Evolutionary conservation across 2,113 vertebrate genomes (phyloP).

Genomic region (Micromys minutus): DNA sequence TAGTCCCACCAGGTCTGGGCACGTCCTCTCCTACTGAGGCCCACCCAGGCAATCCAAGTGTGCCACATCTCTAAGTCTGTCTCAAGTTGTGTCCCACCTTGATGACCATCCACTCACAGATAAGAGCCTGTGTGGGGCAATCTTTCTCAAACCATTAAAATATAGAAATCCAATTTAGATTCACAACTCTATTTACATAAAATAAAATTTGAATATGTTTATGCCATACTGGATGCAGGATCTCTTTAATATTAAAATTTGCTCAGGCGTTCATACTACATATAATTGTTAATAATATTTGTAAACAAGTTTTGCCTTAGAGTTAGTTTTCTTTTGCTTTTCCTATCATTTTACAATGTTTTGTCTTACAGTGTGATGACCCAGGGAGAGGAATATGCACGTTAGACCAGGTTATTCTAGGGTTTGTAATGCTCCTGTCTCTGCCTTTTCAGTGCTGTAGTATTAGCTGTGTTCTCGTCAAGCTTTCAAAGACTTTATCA

Average conservation of each 20-base stretch:
- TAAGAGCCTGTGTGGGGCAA: neutral
- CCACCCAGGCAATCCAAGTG: neutral
- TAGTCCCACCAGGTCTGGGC: too few species aligned
- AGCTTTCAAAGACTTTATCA: neutral
- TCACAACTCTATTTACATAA: neutral
- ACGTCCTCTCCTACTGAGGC: too few species aligned
- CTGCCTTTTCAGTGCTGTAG: neutral
- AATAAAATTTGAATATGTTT: neutral
- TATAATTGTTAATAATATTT: neutral
- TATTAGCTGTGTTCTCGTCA: neutral
- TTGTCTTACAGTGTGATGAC: neutral
- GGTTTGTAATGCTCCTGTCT: neutral
- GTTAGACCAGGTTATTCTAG: neutral
- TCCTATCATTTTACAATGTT: neutral
- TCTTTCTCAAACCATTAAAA: neutral
- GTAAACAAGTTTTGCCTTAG: too few species aligned
- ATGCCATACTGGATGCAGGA: rapidly evolving
- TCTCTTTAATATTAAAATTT: neutral
- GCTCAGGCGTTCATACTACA: too few species aligned
- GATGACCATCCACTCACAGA: neutral
- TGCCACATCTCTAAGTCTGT: neutral
- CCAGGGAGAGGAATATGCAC: neutral
- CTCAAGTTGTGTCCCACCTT: neutral
- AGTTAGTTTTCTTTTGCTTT: neutral
- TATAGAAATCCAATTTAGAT: neutral